A percentile compares a stretch with the other conserved stretches of the same genome.
phyloP scores from a whole-genome alignment of 2,888 invertebrate species.

The Ashinkailepas kermadecensis region DNA sequence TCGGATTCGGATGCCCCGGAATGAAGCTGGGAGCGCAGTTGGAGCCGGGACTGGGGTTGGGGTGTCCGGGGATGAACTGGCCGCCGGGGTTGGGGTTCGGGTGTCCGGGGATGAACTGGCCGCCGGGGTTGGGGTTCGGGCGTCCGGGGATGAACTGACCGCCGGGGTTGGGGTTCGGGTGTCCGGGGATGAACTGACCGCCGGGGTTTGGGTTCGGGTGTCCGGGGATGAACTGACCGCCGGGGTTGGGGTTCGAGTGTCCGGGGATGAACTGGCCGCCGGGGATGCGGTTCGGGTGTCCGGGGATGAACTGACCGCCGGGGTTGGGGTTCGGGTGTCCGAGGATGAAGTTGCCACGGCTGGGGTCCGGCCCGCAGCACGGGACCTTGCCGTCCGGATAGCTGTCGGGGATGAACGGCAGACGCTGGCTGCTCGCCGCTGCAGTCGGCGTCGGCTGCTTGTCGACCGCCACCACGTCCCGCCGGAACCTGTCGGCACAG shows the following conservation, averaged over 20 bases:
- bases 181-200: background rate
- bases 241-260: background rate
- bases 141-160: background rate
- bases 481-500: too few relatives aligned
- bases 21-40: background rate
- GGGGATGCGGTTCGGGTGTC: too few relatives aligned
- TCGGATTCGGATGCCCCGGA: background rate
- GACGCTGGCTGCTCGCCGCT: too few relatives aligned
- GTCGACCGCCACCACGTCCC: too few relatives aligned
- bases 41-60: background rate
- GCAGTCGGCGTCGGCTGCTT: too few relatives aligned
- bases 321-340: background rate
- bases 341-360: background rate
- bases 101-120: background rate
- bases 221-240: too few relatives aligned
- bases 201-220: background rate
- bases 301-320: background rate
- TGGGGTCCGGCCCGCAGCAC: too few relatives aligned
- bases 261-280: slow-evolving; percentile 3
- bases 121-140: background rate
- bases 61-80: background rate
- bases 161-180: background rate
- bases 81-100: background rate
- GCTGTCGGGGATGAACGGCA: too few relatives aligned
- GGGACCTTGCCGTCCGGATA: too few relatives aligned